Percentiles rank a stretch among this genome's conserved stretches.
Evolutionary conservation across 2,888 invertebrate genomes (phyloP).

Genomic region (Sphaerophoria rueppellii): DNA sequence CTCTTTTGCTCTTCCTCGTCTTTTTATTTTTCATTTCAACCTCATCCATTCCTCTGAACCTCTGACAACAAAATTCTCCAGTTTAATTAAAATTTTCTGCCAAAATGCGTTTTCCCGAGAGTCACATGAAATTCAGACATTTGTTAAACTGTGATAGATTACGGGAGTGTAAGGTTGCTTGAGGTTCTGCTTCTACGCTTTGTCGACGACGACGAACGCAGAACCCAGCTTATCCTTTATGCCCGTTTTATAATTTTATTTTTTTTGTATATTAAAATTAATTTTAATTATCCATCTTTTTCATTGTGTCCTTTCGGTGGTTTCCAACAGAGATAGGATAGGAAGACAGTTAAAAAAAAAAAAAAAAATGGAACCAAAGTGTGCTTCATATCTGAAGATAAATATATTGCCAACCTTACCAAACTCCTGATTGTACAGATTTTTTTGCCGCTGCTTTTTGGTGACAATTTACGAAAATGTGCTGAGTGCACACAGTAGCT

Average conservation of each 20-base stretch:
- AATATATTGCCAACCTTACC: slow-evolving; percentile 28
- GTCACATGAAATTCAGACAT: slow-evolving; percentile 15
- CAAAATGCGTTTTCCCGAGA: slow-evolving; percentile 53
- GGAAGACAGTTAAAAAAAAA: not conserved
- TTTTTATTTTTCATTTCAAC: too few relatives aligned
- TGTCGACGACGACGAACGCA: not conserved
- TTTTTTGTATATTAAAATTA: slow-evolving; percentile 55
- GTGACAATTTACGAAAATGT: not conserved
- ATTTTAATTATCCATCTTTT: slow-evolving; percentile 67
- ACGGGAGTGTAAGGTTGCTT: slow-evolving; percentile 23
- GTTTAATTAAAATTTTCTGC: slow-evolving; percentile 66
- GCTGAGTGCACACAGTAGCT: not conserved
- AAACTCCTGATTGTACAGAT: not conserved
- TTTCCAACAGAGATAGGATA: slow-evolving; percentile 19
- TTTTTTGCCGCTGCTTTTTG: too few relatives aligned
- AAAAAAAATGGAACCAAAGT: slow-evolving; percentile 22
- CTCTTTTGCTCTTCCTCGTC: too few relatives aligned
- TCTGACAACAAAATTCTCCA: slow-evolving; percentile 31
- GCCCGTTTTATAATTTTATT: slow-evolving; percentile 2
- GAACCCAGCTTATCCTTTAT: not conserved
- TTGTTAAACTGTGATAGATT: slow-evolving; percentile 47
- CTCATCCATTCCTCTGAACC: too few relatives aligned
- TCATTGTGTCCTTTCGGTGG: slow-evolving; percentile 52
- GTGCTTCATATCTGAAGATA: slow-evolving; percentile 53
- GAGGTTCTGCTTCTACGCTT: not conserved